Percentiles rank a stretch among this genome's conserved stretches.
Conservation (phyloP, 2,888 invertebrate species). For the Prostheceraeus crozeri region DNA sequence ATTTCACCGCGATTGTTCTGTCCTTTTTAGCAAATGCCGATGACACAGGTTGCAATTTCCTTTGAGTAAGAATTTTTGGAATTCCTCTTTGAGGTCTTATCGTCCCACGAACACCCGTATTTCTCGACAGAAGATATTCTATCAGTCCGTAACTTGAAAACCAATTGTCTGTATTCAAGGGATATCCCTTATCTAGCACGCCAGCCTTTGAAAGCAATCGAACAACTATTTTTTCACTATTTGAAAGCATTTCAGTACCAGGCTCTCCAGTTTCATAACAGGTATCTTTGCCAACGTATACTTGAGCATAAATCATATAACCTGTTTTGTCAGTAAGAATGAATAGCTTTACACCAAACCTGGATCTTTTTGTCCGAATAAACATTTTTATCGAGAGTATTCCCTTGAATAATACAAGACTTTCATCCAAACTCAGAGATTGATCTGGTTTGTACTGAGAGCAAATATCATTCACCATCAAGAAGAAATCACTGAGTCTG, state of each 20-base stretch:
- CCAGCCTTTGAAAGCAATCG: not conserved
- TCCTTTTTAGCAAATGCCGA: too few relatives aligned
- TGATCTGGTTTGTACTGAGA: not conserved
- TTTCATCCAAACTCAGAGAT: not conserved
- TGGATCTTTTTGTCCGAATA: not conserved
- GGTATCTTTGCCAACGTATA: not conserved
- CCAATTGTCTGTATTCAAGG: constrained; percentile 1
- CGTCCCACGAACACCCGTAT: constrained; percentile 1
- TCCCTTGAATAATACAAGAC: not conserved
- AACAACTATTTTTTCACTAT: not conserved
- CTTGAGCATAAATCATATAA: not conserved
- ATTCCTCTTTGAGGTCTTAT: too few relatives aligned
- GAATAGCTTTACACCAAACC: not conserved
- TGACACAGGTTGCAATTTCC: too few relatives aligned
- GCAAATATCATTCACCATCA: too few relatives aligned
- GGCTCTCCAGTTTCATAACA: not conserved
- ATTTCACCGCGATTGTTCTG: too few relatives aligned
- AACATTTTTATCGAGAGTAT: not conserved
- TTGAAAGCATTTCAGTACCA: not conserved
- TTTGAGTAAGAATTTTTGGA: too few relatives aligned
- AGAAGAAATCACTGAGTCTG: too few relatives aligned
- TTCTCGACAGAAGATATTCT: not conserved
- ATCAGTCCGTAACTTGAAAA: not conserved
- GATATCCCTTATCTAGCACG: not conserved
- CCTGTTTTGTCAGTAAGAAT: not conserved